Percentiles rank a stretch among this genome's conserved stretches.
Evolutionary conservation across 2,113 vertebrate genomes (phyloP).

Genomic region (Gymnorhina tibicen): DNA sequence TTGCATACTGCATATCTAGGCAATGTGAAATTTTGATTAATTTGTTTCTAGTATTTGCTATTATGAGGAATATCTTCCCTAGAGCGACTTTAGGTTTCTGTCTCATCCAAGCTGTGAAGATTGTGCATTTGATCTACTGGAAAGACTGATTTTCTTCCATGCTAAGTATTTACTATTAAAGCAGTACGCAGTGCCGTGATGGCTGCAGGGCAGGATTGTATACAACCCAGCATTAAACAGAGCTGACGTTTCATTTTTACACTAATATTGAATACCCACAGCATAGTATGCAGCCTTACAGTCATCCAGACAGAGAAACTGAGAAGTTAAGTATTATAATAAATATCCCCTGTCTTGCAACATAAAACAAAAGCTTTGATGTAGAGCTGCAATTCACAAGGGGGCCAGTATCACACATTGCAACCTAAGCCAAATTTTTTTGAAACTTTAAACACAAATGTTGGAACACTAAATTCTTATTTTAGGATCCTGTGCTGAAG

Average conservation of each 20-base stretch:
- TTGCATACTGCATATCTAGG: constrained; percentile 59
- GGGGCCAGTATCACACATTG: constrained; percentile 8
- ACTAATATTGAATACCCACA: constrained; percentile 30
- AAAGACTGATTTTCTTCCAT: constrained; percentile 59
- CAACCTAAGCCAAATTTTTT: constrained; percentile 58
- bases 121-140: constrained; percentile 47
- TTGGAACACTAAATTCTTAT: constrained; percentile 24
- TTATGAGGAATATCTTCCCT: constrained; percentile 63
- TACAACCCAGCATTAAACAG: constrained; percentile 56
- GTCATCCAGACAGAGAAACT: constrained; percentile 41
- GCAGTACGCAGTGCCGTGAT: not conserved
- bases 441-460: constrained; percentile 49
- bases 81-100: constrained; percentile 43
- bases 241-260: constrained; percentile 65
- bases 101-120: constrained; percentile 54
- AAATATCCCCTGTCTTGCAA: constrained; percentile 52
- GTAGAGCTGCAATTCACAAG: constrained; percentile 51
- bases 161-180: constrained; percentile 62
- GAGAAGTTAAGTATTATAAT: constrained; percentile 57
- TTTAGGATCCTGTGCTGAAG: constrained; percentile 4
- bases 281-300: constrained; percentile 1
- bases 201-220: constrained; percentile 55
- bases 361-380: constrained; percentile 64
- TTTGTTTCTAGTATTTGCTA: constrained; percentile 63
- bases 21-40: constrained; percentile 61